A percentile compares a stretch with the other conserved stretches of the same genome.
These are phyloP conservation scores for Hemitrygon akajei DNA, from an alignment of 2,797 vertebrate genomes.

Conservation along the genomic window DNA sequence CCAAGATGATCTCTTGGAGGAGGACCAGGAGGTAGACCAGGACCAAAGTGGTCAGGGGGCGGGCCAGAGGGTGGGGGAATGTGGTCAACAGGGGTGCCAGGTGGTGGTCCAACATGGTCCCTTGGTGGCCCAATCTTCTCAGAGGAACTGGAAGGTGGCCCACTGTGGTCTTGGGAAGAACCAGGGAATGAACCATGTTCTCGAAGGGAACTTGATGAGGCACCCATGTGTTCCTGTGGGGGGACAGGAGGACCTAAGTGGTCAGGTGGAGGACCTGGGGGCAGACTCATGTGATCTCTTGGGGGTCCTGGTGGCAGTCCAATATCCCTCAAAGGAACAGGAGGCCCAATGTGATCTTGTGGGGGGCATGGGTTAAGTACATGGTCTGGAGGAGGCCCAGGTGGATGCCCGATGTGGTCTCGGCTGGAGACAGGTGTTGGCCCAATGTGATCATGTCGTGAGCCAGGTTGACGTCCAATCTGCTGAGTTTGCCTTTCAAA, in stretches of 20 bases:
- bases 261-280: background rate
- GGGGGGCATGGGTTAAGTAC: conserved; percentile 48
- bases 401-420: conserved; percentile 43
- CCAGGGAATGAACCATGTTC: conserved; percentile 43
- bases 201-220: background rate
- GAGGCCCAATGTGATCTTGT: conserved; percentile 40
- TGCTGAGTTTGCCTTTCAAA: conserved; percentile 50
- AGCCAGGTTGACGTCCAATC: background rate
- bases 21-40: conserved; percentile 44
- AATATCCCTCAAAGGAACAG: conserved; percentile 46
- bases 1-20: conserved; percentile 62
- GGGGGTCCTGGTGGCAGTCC: conserved; percentile 46
- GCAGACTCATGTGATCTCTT: conserved; percentile 35
- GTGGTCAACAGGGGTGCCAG: conserved; percentile 52
- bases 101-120: conserved; percentile 55
- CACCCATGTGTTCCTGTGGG: conserved; percentile 41
- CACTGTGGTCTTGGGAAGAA: conserved; percentile 57
- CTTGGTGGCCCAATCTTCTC: conserved; percentile 43
- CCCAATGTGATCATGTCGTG: background rate
- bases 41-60: conserved; percentile 53
- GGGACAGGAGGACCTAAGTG: conserved; percentile 43
- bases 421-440: background rate
- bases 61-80: conserved; percentile 57
- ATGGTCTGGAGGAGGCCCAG: conserved; percentile 58
- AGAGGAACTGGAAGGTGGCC: conserved; percentile 49